Evolutionary conservation across 2,888 invertebrate genomes (phyloP), one percentile per base, ranked within the genome.

Genomic region (Temnothorax ravouxi): DNA sequence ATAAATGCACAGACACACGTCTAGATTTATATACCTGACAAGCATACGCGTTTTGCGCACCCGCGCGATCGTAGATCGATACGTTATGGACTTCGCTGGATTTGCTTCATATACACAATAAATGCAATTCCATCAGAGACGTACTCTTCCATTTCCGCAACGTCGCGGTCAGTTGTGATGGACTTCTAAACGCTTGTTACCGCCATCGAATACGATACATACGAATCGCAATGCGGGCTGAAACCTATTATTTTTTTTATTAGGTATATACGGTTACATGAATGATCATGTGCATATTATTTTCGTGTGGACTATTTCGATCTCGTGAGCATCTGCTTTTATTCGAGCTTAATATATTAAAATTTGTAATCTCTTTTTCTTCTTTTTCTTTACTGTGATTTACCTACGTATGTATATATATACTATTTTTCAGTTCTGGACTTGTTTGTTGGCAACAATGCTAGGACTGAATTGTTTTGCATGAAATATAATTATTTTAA

Each of bases 61-160:
- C 3, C 34, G 25, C 5, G 47, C 56, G 21, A 25, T 66, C 15
- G 15, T 54, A n/a, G n/a, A n/a, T n/a, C n/a, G n/a, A n/a, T n/a
- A 69, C n/a, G 69, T 44, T 69, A 56, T 13, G 41, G 18, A 13
- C 41, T 18, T 41, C 3, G 71, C 34, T 47, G 21, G 18, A 79
- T 47, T 71, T 56, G 47, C 75, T 69, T 62, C 66, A 44, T 50
- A 61, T 71, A 41, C 66, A 34, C 81, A 67, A 83, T 66, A 62
- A 83, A 77, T 66, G 77, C 64, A 83, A 83, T 83, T 77, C 59
- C 56, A n/a, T n/a, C n/a, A 56, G 67, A 83, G 61, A 80, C 52
- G 52, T 77, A 83, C 47, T 61, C 52, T 83, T 80, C 67, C 69
- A 83, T 83, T 83, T 81, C 61, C 83, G 67, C 69, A 47, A 69